A percentile compares a stretch with the other conserved stretches of the same genome.
Evolutionary conservation across 2,113 vertebrate species (phyloP).

Genomic region (Myodes glareolus): DNA sequence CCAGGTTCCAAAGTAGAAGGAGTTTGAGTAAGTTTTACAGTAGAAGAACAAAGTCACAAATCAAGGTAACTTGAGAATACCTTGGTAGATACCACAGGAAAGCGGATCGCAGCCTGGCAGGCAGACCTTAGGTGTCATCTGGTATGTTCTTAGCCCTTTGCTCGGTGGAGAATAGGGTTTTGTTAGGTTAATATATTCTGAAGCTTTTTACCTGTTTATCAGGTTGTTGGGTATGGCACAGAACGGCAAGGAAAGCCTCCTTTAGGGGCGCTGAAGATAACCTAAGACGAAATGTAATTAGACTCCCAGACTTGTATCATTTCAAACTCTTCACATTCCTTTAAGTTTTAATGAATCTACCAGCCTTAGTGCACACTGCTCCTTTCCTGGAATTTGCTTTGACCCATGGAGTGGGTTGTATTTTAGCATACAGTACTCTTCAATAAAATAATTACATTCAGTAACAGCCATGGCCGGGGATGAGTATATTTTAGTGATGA

Average conservation of each 20-base stretch:
- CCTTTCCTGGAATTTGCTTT: not conserved
- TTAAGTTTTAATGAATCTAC: not conserved
- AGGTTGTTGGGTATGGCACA: not conserved
- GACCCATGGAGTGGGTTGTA: not conserved
- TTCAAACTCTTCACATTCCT: not conserved
- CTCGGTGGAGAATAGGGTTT: not conserved
- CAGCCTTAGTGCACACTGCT: not conserved
- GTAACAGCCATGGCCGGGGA: not conserved
- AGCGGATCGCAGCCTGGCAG: not conserved
- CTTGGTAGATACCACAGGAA: not conserved
- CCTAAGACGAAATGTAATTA: not conserved
- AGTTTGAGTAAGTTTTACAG: not conserved
- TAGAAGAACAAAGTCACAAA: not conserved
- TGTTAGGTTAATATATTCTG: not conserved
- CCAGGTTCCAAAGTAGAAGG: not conserved
- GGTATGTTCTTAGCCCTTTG: not conserved
- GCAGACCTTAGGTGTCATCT: not conserved
- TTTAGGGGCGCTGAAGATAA: not conserved
- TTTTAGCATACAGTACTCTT: not conserved
- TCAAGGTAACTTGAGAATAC: not conserved
- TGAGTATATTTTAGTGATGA: not conserved
- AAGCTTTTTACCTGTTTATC: not conserved
- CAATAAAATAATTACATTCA: not conserved
- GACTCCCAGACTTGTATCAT: not conserved
- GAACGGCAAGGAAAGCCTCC: not conserved